Evolutionary conservation across 2,113 vertebrate genomes (phyloP).

Genomic region (Laticauda laticaudata): DNA sequence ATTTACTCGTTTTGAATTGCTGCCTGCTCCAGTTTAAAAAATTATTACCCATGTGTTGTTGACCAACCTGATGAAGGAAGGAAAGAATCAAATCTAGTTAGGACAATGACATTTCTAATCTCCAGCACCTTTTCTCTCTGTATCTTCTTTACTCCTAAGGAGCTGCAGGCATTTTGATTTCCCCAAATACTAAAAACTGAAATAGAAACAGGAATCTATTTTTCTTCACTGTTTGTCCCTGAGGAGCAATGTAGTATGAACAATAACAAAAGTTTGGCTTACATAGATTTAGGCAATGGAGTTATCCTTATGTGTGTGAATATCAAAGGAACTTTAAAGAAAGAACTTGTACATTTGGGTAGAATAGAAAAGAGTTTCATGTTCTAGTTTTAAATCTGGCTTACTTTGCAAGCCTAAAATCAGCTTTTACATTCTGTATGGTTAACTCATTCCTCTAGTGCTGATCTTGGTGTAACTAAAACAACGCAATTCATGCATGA

Average conservation of each 20-base stretch:
- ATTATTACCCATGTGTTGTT: not conserved
- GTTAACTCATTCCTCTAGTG: not conserved
- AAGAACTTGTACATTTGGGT: conserved; percentile 10
- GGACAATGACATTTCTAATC: not conserved
- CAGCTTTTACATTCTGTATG: not conserved
- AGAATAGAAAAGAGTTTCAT: not conserved
- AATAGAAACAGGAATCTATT: not conserved
- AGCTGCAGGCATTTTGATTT: not conserved
- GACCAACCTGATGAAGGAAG: not conserved
- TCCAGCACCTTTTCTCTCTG: not conserved
- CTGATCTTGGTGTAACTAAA: not conserved
- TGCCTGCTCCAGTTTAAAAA: not conserved
- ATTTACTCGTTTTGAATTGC: not conserved
- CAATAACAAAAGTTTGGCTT: not conserved
- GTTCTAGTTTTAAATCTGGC: not conserved
- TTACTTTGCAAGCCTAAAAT: not conserved
- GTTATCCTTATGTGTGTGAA: not conserved
- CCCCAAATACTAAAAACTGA: not conserved
- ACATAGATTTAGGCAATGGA: not conserved
- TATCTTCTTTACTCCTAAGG: not conserved
- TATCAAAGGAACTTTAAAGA: not conserved
- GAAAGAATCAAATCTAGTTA: not conserved
- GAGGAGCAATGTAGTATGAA: not conserved
- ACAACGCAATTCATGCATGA: not conserved
- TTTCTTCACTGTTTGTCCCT: not conserved